phyloP scores from a whole-genome alignment of 2,888 invertebrate genomes.

The Acleris laterana region DNA sequence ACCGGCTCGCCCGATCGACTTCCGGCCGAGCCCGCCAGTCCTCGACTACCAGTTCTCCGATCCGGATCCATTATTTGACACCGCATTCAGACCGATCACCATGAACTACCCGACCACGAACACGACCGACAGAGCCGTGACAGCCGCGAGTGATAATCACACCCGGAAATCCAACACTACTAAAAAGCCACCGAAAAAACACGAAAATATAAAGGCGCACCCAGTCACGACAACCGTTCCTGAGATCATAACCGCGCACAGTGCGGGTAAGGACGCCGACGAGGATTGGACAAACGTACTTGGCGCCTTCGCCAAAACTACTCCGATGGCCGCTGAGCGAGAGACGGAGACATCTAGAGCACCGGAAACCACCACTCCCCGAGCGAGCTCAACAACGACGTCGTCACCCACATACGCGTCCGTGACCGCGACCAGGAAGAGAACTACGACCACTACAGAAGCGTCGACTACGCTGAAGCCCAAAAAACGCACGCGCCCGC shows the following conservation, averaged over 20 bases:
- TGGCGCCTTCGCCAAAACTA: slow-evolving; percentile 71
- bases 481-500: slow-evolving; percentile 72
- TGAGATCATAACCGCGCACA: slow-evolving; percentile 69
- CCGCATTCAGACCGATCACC: slow-evolving; percentile 71
- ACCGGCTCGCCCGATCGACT: slow-evolving; percentile 59
- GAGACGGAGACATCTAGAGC: slow-evolving; percentile 50
- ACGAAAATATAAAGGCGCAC: slow-evolving; percentile 57
- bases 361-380: slow-evolving; percentile 48
- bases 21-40: slow-evolving; percentile 76
- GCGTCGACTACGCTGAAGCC: slow-evolving; percentile 54
- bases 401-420: slow-evolving; percentile 37
- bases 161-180: slow-evolving; percentile 50
- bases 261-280: slow-evolving; percentile 51
- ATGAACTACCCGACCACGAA: slow-evolving; percentile 53
- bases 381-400: slow-evolving; percentile 47
- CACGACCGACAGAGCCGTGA: slow-evolving; percentile 46
- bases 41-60: slow-evolving; percentile 64
- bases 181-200: slow-evolving; percentile 64
- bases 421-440: slow-evolving; percentile 38
- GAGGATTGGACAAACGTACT: slow-evolving; percentile 71
- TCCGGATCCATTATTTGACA: slow-evolving; percentile 60
- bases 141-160: slow-evolving; percentile 51
- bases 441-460: slow-evolving; percentile 48
- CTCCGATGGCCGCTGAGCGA: slow-evolving; percentile 66
- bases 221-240: slow-evolving; percentile 61